phyloP scores from a whole-genome alignment of 2,797 vertebrate species.

The Chloroceryle inda region DNA sequence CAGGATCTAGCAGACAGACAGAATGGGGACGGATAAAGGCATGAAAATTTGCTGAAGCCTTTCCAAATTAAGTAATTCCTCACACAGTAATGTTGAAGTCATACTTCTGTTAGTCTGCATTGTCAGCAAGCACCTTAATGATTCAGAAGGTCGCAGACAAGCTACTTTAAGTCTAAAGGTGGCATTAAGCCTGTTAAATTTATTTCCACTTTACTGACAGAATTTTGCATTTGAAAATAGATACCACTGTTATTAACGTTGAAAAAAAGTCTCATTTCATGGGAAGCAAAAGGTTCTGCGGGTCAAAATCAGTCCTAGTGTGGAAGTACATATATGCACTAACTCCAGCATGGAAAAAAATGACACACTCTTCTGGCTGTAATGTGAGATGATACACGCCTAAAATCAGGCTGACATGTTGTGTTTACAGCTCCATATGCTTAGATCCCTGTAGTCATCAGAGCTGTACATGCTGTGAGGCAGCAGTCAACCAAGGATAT shows the following conservation, averaged over 20 bases:
- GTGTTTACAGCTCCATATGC: fast-evolving
- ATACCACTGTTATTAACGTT: background rate
- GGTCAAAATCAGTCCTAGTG: background rate
- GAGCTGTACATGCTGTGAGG: background rate
- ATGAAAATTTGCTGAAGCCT: constrained; percentile 20
- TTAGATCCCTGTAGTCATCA: background rate
- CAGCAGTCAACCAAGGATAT: background rate
- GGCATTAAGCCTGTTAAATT: constrained; percentile 23
- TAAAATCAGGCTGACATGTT: background rate
- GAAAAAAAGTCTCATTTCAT: constrained; percentile 28
- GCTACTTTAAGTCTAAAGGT: background rate
- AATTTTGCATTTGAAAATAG: constrained; percentile 42
- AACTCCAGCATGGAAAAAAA: background rate
- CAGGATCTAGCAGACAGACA: constrained; percentile 10
- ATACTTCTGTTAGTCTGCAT: background rate
- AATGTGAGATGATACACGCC: background rate
- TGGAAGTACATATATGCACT: background rate
- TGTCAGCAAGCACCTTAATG: constrained; percentile 65
- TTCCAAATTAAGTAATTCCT: constrained; percentile 49
- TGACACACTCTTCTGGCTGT: background rate
- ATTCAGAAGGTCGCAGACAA: constrained; percentile 2
- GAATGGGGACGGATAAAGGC: background rate
- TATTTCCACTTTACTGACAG: constrained; percentile 17
- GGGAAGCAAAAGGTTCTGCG: background rate
- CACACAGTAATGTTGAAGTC: background rate